A percentile compares a stretch with the other conserved stretches of the same genome.
phyloP scores from a whole-genome alignment of 1,140 invertebrate genomes.

The Drosophila repletoides region DNA sequence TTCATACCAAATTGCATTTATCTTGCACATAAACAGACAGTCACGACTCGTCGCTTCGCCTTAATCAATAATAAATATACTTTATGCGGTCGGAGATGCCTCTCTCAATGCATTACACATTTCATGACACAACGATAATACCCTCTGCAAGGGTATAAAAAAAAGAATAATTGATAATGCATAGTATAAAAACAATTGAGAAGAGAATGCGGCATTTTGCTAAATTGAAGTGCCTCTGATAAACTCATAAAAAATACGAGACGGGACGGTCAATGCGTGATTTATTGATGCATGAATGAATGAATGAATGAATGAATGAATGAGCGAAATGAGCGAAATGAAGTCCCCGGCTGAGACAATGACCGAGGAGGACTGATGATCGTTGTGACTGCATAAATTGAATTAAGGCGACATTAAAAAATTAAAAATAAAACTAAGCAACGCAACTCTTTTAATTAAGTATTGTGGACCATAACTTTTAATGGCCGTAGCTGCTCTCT shows the following conservation, averaged over 20 bases:
- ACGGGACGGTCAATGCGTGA: conserved; percentile 59
- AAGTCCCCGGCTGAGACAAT: conserved; percentile 14
- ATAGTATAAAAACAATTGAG: conserved; percentile 21
- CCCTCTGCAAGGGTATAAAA: no score
- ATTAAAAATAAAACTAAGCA: conserved; percentile 15
- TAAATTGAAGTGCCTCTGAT: conserved; percentile 74
- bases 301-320: conserved; percentile 29
- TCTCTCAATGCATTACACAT: no score
- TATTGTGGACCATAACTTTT: conserved; percentile 37
- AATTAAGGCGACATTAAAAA: conserved; percentile 64
- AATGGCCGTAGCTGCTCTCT: conserved; percentile 29
- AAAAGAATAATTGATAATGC: conserved; percentile 51
- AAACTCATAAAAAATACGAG: conserved; percentile 45
- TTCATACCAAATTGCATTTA: no score
- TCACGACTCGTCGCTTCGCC: no score
- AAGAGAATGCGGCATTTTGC: conserved; percentile 65
- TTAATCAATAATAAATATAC: no score
- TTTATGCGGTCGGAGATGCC: no score
- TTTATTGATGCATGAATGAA: conserved; percentile 66
- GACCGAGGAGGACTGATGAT: conserved; percentile 7
- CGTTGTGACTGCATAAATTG: conserved; percentile 45
- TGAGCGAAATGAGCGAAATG: not conserved
- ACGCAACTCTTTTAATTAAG: conserved; percentile 60
- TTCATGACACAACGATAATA: no score
- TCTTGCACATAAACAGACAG: no score